A percentile compares a stretch with the other conserved stretches of the same genome.
phyloP scores from a whole-genome alignment of 2,888 invertebrate species.

The Kryphioiulus occultus region DNA sequence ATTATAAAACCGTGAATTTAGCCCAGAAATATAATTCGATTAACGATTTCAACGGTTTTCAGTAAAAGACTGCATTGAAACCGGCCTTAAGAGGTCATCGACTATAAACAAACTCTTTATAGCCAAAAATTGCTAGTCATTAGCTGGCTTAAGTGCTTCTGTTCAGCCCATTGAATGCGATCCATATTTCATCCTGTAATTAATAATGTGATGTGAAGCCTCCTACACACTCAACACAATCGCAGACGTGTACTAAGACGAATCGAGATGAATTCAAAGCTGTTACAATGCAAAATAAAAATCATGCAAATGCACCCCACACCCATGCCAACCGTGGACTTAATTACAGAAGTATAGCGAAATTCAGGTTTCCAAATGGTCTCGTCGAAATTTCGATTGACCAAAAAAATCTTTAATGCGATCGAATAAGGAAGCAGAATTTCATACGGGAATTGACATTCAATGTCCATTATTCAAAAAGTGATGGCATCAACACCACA shows the following conservation, averaged over 20 bases:
- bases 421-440: neutral
- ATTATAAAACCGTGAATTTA: neutral
- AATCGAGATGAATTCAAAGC: neutral
- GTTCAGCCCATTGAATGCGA: constrained; percentile 3
- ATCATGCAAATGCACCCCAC: constrained; percentile 33
- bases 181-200: constrained; percentile 29
- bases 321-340: neutral
- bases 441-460: neutral
- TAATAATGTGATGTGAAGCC: neutral
- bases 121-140: constrained; percentile 3
- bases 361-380: neutral
- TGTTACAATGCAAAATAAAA: constrained; percentile 32
- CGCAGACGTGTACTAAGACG: neutral
- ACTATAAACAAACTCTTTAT: neutral
- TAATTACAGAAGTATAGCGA: neutral
- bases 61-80: neutral
- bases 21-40: neutral
- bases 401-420: neutral
- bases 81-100: constrained; percentile 27
- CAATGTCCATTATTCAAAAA: neutral
- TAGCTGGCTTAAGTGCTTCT: constrained; percentile 14
- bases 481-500: neutral
- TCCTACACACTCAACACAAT: constrained; percentile 3
- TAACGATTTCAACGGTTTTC: neutral
- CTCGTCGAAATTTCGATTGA: constrained; percentile 3